A percentile compares a stretch with the other conserved stretches of the same genome.
Evolutionary conservation across 2,797 vertebrate genomes (phyloP).

Genomic region (Arnoldichthys spilopterus): DNA sequence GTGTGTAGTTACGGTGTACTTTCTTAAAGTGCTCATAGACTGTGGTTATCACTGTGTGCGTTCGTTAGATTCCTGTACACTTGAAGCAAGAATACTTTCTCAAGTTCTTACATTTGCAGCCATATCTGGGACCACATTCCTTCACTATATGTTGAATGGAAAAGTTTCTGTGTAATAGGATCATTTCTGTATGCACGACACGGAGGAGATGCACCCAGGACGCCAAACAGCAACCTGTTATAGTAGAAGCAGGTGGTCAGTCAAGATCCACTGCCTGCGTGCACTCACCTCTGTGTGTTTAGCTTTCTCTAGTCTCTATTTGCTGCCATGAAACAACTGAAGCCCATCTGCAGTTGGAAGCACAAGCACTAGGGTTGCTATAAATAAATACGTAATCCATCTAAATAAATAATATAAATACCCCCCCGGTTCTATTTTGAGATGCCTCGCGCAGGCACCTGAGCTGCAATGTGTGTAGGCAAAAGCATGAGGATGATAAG

Average conservation of each 20-base stretch:
- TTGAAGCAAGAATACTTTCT: too few relatives aligned
- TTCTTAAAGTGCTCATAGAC: too few relatives aligned
- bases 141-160: too few relatives aligned
- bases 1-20: too few relatives aligned
- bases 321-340: not conserved
- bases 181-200: not conserved
- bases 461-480: slow-evolving; percentile 17
- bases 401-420: slow-evolving; percentile 25
- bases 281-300: not conserved
- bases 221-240: slow-evolving; percentile 48
- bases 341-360: slow-evolving; percentile 3
- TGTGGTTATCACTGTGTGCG: too few relatives aligned
- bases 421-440: slow-evolving; percentile 23
- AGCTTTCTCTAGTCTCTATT: not conserved
- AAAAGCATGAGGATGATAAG: slow-evolving; percentile 2
- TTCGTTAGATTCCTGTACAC: too few relatives aligned
- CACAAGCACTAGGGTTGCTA: slow-evolving; percentile 14
- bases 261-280: not conserved
- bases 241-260: not conserved
- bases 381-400: slow-evolving; percentile 29
- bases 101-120: too few relatives aligned
- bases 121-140: too few relatives aligned
- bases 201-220: not conserved
- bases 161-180: too few relatives aligned
- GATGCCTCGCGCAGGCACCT: slow-evolving; percentile 9